A percentile compares a stretch with the other conserved stretches of the same genome.
These are phyloP conservation scores for Taenaris catops DNA, from an alignment of 2,888 invertebrate genomes.

Conservation along the genomic window DNA sequence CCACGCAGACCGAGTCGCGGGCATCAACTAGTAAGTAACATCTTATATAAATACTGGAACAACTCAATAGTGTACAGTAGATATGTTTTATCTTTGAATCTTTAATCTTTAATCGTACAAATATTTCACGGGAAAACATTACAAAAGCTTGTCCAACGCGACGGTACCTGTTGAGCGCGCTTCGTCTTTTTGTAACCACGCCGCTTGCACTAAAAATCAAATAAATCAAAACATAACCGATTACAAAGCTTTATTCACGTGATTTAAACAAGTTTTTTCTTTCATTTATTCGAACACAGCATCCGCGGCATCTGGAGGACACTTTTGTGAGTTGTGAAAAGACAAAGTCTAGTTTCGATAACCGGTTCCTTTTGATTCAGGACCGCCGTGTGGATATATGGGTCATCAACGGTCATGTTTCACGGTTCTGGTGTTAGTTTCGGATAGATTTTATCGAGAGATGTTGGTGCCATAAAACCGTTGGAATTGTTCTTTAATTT, in stretches of 20 bases:
- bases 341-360: conserved; percentile 53
- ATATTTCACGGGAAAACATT: conserved; percentile 1
- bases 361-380: conserved; percentile 61
- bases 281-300: conserved; percentile 57
- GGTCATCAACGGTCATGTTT: conserved; percentile 64
- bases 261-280: conserved; percentile 64
- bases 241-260: conserved; percentile 62
- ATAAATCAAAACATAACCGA: conserved; percentile 78
- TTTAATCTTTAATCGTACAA: too few relatives aligned
- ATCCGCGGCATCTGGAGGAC: conserved; percentile 68
- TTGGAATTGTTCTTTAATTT: too few relatives aligned
- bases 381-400: conserved; percentile 52
- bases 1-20: too few relatives aligned
- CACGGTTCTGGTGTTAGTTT: conserved; percentile 42
- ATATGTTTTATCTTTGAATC: too few relatives aligned
- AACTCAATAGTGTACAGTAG: too few relatives aligned
- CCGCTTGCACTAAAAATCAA: conserved; percentile 69
- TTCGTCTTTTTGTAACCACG: conserved; percentile 65
- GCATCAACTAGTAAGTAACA: too few relatives aligned
- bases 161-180: conserved; percentile 68
- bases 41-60: too few relatives aligned
- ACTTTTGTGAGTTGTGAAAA: conserved; percentile 60
- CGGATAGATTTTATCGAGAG: conserved; percentile 32
- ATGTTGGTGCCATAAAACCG: conserved; percentile 25
- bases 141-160: conserved; percentile 33